These are phyloP conservation scores for Coptodon bakossiorum DNA, from an alignment of 2,113 vertebrate species.

Conservation along the genomic window DNA sequence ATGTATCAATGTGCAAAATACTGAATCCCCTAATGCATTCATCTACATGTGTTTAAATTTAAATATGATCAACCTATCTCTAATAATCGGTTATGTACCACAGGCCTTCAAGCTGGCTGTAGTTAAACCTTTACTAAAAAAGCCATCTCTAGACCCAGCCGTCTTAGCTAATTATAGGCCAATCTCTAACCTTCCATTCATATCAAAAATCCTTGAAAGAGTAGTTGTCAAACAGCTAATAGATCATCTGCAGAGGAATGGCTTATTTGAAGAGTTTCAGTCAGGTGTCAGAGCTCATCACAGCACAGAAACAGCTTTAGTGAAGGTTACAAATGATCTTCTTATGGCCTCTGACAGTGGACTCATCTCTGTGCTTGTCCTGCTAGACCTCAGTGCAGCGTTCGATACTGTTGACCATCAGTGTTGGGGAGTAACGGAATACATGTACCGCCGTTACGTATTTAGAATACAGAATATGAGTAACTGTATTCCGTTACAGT, in stretches of 20 bases:
- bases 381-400: accelerated
- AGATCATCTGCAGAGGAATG: background rate
- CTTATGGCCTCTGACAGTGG: background rate
- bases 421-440: too few species aligned
- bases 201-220: accelerated
- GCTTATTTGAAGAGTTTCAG: background rate
- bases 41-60: background rate
- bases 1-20: background rate
- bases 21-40: background rate
- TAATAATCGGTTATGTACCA: background rate
- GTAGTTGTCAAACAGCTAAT: background rate
- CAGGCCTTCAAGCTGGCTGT: background rate
- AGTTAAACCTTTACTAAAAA: background rate
- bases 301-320: background rate
- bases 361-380: background rate
- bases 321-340: background rate
- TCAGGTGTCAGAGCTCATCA: accelerated
- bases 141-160: accelerated
- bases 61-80: background rate
- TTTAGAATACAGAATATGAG: too few species aligned
- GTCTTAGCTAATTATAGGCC: background rate
- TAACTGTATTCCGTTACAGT: too few species aligned
- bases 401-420: accelerated
- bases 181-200: accelerated
- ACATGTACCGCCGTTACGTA: too few species aligned